phyloP scores from a whole-genome alignment of 2,888 invertebrate species.

The Hydropsyche betteni region DNA sequence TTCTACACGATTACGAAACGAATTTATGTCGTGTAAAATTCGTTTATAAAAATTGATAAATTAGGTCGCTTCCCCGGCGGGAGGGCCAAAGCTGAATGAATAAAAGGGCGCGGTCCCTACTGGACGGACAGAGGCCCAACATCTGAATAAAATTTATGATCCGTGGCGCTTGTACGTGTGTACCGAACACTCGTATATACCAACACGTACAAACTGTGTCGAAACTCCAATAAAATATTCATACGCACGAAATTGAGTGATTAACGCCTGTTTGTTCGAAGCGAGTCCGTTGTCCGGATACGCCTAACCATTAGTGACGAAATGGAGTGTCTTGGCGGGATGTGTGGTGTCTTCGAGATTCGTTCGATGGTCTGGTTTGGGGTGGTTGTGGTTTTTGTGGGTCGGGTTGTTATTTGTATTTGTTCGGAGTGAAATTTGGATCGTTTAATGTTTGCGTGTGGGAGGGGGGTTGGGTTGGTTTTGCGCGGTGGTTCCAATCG shows the following conservation, averaged over 20 bases:
- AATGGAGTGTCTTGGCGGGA: background rate
- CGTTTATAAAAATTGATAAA: constrained; percentile 20
- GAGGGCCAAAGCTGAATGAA: background rate
- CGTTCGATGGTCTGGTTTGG: too few relatives aligned
- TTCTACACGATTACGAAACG: too few relatives aligned
- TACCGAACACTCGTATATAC: too few relatives aligned
- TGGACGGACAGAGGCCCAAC: constrained; percentile 24
- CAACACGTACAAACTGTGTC: background rate
- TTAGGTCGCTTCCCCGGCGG: constrained; percentile 8
- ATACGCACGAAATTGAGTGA: constrained; percentile 42
- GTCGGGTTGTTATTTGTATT: too few relatives aligned
- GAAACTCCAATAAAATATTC: constrained; percentile 36
- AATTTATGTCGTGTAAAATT: constrained; percentile 3
- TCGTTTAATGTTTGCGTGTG: too few relatives aligned
- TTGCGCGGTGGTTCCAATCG: too few relatives aligned
- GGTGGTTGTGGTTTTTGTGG: too few relatives aligned
- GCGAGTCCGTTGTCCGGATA: constrained; percentile 3
- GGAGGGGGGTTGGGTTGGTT: too few relatives aligned
- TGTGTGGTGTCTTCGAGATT: too few relatives aligned
- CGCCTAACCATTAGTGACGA: background rate
- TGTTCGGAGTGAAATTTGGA: too few relatives aligned
- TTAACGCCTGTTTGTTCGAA: constrained; percentile 29
- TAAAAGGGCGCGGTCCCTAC: constrained; percentile 19
- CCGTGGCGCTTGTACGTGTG: constrained; percentile 29
- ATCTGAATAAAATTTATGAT: constrained; percentile 40